A percentile compares a stretch with the other conserved stretches of the same genome.
phyloP scores from a whole-genome alignment of 2,797 vertebrate species.

The Scleropages formosus region DNA sequence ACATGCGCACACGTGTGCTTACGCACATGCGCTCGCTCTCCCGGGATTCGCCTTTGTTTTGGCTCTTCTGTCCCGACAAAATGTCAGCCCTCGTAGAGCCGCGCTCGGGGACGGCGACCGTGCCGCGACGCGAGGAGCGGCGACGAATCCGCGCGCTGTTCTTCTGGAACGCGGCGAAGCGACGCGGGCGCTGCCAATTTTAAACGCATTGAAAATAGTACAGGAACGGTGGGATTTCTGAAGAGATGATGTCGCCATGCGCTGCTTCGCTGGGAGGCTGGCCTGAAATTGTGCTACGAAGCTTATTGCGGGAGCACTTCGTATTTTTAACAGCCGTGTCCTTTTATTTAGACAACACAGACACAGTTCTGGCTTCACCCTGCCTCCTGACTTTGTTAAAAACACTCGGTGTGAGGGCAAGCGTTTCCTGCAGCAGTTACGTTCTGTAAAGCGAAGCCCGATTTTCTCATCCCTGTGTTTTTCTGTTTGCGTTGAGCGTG shows the following conservation, averaged over 20 bases:
- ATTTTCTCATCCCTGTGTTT: conserved; percentile 49
- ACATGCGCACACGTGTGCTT: neutral
- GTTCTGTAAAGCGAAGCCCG: conserved; percentile 48
- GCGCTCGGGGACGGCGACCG: neutral
- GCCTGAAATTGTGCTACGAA: conserved; percentile 10
- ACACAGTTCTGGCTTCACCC: neutral
- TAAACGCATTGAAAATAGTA: conserved; percentile 46
- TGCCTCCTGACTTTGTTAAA: conserved; percentile 1
- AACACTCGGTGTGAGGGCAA: conserved; percentile 4
- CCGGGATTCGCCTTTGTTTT: neutral
- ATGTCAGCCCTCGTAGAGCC: neutral
- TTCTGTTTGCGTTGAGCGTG: neutral
- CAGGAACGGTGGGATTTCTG: conserved; percentile 33
- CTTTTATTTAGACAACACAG: conserved; percentile 23
- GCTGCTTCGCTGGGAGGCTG: conserved; percentile 36
- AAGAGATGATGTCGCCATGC: conserved; percentile 41
- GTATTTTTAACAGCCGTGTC: conserved; percentile 23
- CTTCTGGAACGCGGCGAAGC: neutral
- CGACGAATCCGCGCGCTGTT: neutral
- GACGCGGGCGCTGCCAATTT: neutral
- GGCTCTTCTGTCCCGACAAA: neutral
- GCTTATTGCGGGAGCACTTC: neutral
- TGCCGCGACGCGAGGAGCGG: neutral
- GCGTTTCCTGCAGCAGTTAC: conserved; percentile 23
- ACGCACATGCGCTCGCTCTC: neutral